Conservation (phyloP, 2,113 vertebrate species). For the Physeter macrocephalus region DNA sequence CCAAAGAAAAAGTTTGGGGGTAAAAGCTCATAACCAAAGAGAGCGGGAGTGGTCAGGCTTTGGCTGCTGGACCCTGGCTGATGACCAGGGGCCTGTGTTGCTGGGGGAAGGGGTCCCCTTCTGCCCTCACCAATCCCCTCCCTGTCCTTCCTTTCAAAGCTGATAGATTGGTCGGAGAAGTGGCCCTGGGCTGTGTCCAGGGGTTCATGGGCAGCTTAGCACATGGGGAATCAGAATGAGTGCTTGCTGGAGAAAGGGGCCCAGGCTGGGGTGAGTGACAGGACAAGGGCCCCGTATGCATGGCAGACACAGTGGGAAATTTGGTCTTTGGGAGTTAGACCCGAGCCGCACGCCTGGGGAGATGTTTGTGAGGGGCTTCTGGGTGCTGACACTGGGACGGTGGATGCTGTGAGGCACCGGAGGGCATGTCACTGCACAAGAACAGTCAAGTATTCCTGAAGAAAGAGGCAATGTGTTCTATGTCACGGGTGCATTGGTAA, state of each 20-base stretch:
- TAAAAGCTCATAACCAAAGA: background rate
- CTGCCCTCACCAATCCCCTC: background rate
- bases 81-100: background rate
- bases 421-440: background rate
- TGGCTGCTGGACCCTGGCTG: accelerated
- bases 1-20: background rate
- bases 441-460: background rate
- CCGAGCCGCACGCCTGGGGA: accelerated
- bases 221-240: background rate
- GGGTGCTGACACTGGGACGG: background rate
- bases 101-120: background rate
- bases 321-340: background rate
- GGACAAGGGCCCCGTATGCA: accelerated
- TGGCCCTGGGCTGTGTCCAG: background rate
- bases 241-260: background rate
- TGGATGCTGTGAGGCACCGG: background rate
- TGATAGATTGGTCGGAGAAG: background rate
- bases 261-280: background rate
- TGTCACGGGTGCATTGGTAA: too few relatives aligned
- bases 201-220: background rate
- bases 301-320: background rate
- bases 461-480: background rate
- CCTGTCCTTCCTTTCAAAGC: background rate
- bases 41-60: background rate
- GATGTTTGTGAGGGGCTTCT: background rate